Percentiles rank a stretch among this genome's conserved stretches.
phyloP scores from a whole-genome alignment of 1,140 invertebrate species.

The Ceratitis capitata region DNA sequence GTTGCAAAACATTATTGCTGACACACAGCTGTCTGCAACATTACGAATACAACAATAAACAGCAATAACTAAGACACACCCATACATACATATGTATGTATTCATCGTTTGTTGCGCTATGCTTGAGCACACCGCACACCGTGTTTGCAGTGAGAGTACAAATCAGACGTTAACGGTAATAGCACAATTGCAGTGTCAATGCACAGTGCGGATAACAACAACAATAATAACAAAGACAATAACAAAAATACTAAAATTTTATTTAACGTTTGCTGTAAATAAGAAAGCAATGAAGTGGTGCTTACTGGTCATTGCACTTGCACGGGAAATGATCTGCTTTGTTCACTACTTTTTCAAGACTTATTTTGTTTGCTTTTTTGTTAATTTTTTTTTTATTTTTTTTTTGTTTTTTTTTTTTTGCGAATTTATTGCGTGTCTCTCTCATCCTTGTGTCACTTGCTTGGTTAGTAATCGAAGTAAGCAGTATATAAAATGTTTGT shows the following conservation, averaged over 20 bases:
- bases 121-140: neutral
- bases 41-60: neutral
- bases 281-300: neutral
- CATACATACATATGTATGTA: too few species aligned
- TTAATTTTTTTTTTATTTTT: neutral
- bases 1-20: neutral
- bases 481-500: neutral
- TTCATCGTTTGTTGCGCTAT: neutral
- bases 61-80: neutral
- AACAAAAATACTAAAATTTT: neutral
- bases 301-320: neutral
- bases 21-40: constrained; percentile 5
- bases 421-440: too few species aligned
- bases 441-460: neutral
- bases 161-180: neutral
- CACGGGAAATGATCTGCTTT: neutral
- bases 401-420: neutral
- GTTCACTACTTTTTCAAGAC: too few species aligned
- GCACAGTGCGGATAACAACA: neutral
- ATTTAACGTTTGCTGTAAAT: neutral
- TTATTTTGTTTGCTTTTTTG: neutral
- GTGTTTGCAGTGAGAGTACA: neutral
- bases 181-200: neutral
- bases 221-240: neutral
- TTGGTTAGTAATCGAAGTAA: neutral